Base-by-base conservation (phyloP, 2,888 invertebrate genomes). In the Pseudococcus longispinus region DNA sequence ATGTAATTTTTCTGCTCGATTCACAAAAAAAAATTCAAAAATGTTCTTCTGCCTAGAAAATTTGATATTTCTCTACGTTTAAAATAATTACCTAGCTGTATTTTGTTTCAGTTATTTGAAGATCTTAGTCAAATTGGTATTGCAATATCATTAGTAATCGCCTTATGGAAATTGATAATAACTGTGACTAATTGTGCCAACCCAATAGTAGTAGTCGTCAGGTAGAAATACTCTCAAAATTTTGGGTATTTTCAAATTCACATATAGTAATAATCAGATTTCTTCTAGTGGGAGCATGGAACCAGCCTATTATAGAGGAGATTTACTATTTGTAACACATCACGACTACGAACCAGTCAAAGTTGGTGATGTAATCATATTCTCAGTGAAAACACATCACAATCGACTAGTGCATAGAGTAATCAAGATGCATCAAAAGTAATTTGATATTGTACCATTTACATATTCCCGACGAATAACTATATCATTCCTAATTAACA, bases 261-360 rank as follows among this genome's bases (percentile, higher is more conserved):
- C 13, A 3, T 15, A 3, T 46, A 46, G 13, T 46, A 15, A 46
- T 46, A 11, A 46, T 15, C 13, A 46, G 8, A 46, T 15, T 46
- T 46, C 3, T 9, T 60, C 9, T 9, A 84, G 84, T 13, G 84
- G 84, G 1, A 84, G 84, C 20, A 84, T 84, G 84, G 84, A 84
- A 37, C 84, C 84, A 65, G 84, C 84, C 2, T 84, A 55, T 8
- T 55, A 84, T 37, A 84, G 84, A 20, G 84, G 84, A 84, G 84
- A 84, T 37, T 20, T 84, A 20, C n/a, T 84, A 65, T 65, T 84
- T 11, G 60, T 84, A 23, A 84, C 84, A 1, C 44, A 84, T 20
- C 11, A 55, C 55, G 32, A 60, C 13, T 37, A 65, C 23, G 65
- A 84, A 37, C 84, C 65, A 20, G 13, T 84, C 9, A 29, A 20